Base-by-base conservation (phyloP, 2,888 invertebrate genomes). In the Diploptera punctata region DNA sequence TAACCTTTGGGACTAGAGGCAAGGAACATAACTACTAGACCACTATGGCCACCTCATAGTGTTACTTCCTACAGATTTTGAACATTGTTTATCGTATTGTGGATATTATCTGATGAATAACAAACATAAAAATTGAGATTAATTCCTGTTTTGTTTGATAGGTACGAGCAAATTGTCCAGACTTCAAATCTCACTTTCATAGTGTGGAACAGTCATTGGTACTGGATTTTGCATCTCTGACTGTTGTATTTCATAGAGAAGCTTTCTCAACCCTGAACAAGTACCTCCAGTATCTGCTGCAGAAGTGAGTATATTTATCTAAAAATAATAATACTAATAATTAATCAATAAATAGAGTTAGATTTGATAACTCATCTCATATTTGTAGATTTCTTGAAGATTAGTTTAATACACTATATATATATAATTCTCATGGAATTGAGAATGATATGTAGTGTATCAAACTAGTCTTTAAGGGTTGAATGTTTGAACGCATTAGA, bases 131-230 rank as follows among this genome's bases (percentile, higher is more conserved):
- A 18, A 2, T 47, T 16, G 3, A 47, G 16, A 18, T 67, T n/a
- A 47, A 26, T 13, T 10, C n/a, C n/a, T 21, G 1, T 24, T 38
- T 16, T 60, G 7, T 71, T 74, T 80, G 81, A 0, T 78, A 93
- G 93, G 93, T 94, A 0, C 88, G 89, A 60, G 91, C 93, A 0
- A 89, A 90, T 78, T 94, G 94, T 81, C 93, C 94, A 0, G 94
- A 95, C 81, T 94, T 94, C 82, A 89, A 90, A 79, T 87, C 89
- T 0, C 90, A 92, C 79, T 95, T 94, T 81, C 91, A 92, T 80
- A 91, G 89, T 78, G 92, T 93, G 52, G 93, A 94, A 81, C 92
- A 92, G 75, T 91, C 92, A 0, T 81, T 93, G 67, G 91, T 93
- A 52, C 84, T 91, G 0, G 92, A 93, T 80, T 83, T 92, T 65